These are phyloP conservation scores for Montipora sp. DNA, from an alignment of 64 coral and sea anemone species.

Conservation along the genomic window DNA sequence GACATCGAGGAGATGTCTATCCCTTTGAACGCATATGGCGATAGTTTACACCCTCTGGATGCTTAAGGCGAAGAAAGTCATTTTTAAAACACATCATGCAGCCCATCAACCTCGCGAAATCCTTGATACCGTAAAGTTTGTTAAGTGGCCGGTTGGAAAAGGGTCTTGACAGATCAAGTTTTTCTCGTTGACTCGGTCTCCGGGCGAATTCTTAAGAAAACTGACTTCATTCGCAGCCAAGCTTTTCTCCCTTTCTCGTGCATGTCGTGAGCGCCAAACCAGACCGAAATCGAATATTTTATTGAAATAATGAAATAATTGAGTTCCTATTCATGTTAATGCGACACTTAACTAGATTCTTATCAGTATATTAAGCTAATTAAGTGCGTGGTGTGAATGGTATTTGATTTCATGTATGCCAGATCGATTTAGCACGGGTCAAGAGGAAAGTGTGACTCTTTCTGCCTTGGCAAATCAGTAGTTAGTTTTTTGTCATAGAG, in stretches of 20 bases:
- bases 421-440: slow-evolving; percentile 41
- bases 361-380: slow-evolving; percentile 67
- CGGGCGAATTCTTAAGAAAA: neutral
- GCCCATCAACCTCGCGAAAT: neutral
- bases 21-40: slow-evolving; percentile 40
- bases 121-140: neutral
- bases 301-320: slow-evolving; percentile 51
- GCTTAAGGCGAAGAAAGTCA: slow-evolving; percentile 45
- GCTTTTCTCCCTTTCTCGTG: neutral
- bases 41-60: slow-evolving; percentile 32
- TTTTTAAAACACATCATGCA: slow-evolving; percentile 42
- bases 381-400: slow-evolving; percentile 46
- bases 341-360: slow-evolving; percentile 65
- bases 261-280: slow-evolving; percentile 51
- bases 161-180: neutral
- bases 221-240: neutral
- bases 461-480: neutral
- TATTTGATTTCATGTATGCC: slow-evolving; percentile 41
- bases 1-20: slow-evolving; percentile 41
- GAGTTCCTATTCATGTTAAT: slow-evolving; percentile 64
- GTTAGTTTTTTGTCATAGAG: slow-evolving; percentile 6
- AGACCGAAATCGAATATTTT: slow-evolving; percentile 38
- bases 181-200: neutral
- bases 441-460: slow-evolving; percentile 55
- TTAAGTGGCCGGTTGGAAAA: neutral